A percentile compares a stretch with the other conserved stretches of the same genome.
These are phyloP conservation scores for Rhopalosiphum padi DNA, from an alignment of 1,140 invertebrate species.

Conservation along the genomic window DNA sequence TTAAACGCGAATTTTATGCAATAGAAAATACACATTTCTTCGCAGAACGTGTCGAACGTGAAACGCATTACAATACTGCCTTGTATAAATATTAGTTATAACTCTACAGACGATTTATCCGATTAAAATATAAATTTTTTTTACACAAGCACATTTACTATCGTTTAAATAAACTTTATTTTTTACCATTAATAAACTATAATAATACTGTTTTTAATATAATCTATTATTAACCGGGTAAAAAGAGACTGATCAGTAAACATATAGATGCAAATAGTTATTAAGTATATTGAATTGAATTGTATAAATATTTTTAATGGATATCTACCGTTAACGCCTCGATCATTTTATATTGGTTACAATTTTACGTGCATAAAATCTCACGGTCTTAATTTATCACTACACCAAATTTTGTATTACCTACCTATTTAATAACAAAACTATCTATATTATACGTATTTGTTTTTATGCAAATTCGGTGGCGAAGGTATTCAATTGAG, in stretches of 20 bases:
- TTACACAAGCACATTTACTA: not conserved
- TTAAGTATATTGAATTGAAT: not conserved
- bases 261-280: not conserved
- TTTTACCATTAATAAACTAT: not conserved
- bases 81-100: not conserved
- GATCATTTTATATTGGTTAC: too few relatives aligned
- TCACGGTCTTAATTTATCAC: not conserved
- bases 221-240: not conserved
- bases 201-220: not conserved
- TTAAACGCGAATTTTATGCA: not conserved
- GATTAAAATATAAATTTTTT: not conserved
- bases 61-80: not conserved
- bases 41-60: not conserved
- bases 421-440: not conserved
- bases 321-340: not conserved
- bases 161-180: too few relatives aligned
- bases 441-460: not conserved
- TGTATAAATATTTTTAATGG: not conserved
- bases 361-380: not conserved
- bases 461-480: not conserved
- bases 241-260: not conserved
- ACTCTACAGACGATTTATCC: not conserved
- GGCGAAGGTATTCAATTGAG: not conserved
- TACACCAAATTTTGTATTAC: not conserved
- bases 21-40: not conserved